Evolutionary conservation across 2,888 invertebrate genomes (phyloP).

Genomic region (Embidobia sp.): DNA sequence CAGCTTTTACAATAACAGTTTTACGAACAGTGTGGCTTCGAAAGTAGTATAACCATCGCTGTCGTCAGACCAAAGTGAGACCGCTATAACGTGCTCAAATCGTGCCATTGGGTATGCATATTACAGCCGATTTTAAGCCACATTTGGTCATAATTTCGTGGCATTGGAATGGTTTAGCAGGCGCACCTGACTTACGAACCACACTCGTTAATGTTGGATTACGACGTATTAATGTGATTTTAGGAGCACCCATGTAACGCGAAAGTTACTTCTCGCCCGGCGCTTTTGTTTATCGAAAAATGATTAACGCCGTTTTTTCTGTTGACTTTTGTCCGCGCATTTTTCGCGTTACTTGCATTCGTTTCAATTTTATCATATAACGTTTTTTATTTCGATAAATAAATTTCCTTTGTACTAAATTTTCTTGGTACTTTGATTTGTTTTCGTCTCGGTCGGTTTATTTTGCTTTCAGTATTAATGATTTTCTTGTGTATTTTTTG

Average conservation of each 20-base stretch:
- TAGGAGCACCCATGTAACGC: not conserved
- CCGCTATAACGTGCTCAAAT: conserved; percentile 42
- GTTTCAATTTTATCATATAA: no score
- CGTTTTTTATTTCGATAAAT: no score
- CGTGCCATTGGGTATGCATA: conserved; percentile 46
- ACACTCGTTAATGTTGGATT: conserved; percentile 19
- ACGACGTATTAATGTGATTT: conserved; percentile 26
- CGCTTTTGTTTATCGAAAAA: not conserved
- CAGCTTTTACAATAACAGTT: no score
- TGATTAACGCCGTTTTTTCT: no score
- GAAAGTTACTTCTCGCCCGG: conserved; percentile 5
- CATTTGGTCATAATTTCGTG: conserved; percentile 32
- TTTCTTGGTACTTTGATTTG: no score
- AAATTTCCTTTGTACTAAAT: no score
- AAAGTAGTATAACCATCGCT: conserved; percentile 48
- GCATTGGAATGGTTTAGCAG: conserved; percentile 36
- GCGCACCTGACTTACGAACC: conserved; percentile 24
- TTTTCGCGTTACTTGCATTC: no score
- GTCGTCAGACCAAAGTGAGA: conserved; percentile 45
- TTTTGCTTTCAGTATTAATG: no score
- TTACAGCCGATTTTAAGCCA: conserved; percentile 46
- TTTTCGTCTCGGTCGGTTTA: no score
- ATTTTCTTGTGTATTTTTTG: no score
- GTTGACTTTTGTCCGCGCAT: no score
- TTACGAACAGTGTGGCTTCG: conserved; percentile 34